phyloP scores from a whole-genome alignment of 2,888 invertebrate genomes.

The Acrocera orbiculus region DNA sequence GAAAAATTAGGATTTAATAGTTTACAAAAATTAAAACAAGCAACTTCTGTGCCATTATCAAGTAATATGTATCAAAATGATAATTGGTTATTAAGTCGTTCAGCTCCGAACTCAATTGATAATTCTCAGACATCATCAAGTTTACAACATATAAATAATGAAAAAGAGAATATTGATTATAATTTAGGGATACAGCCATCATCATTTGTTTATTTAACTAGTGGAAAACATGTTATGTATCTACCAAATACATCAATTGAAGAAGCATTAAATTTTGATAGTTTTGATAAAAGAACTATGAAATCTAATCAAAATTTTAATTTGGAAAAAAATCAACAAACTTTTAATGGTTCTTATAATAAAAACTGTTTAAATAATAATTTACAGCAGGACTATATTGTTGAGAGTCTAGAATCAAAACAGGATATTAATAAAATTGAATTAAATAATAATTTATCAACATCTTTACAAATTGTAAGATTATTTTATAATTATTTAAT shows the following conservation, averaged over 20 bases:
- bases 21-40: conserved; percentile 51
- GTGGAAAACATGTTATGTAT: conserved; percentile 64
- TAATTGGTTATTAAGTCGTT: conserved; percentile 70
- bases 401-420: no score
- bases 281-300: no score
- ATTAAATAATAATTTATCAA: no score
- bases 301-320: no score
- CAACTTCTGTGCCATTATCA: conserved; percentile 42
- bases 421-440: no score
- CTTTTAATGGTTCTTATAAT: no score
- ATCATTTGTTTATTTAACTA: conserved; percentile 39
- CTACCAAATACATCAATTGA: conserved; percentile 30
- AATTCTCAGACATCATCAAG: conserved; percentile 4
- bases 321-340: no score
- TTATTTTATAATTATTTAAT: no score
- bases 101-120: conserved; percentile 60
- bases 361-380: no score
- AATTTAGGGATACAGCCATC: conserved; percentile 20
- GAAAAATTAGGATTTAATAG: conserved; percentile 41
- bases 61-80: conserved; percentile 23
- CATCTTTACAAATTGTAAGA: no score
- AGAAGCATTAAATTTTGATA: conserved; percentile 24
- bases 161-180: background rate
- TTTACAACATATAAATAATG: no score
- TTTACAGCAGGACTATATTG: no score